Percentiles rank a stretch among this genome's conserved stretches.
These are phyloP conservation scores for Agrochola lota DNA, from an alignment of 2,888 invertebrate genomes.

Conservation along the genomic window DNA sequence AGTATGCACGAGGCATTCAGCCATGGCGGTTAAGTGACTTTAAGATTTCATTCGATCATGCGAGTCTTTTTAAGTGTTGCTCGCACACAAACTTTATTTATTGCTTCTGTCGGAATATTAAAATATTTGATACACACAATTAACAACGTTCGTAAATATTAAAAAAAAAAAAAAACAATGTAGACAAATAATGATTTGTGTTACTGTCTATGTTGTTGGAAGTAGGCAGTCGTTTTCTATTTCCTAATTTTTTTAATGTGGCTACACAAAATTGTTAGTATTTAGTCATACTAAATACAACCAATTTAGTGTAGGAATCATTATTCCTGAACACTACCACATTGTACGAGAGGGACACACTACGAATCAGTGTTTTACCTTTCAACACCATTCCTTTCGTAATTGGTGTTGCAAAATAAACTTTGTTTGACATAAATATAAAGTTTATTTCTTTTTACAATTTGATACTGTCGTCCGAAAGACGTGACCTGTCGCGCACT, in stretches of 20 bases:
- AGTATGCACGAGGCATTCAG: too few relatives aligned
- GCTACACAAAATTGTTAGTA: neutral
- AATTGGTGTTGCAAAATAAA: neutral
- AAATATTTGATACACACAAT: neutral
- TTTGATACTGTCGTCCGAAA: too few relatives aligned
- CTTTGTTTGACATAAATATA: too few relatives aligned
- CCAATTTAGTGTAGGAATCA: neutral
- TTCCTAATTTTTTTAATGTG: too few relatives aligned
- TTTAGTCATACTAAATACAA: neutral
- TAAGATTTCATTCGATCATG: too few relatives aligned
- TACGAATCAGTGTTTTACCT: neutral
- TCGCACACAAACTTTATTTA: too few relatives aligned
- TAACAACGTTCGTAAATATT: neutral
- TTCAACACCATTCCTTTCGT: neutral
- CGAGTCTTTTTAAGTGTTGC: too few relatives aligned
- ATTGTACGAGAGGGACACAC: neutral
- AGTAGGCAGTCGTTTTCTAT: neutral
- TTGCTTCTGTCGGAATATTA: too few relatives aligned
- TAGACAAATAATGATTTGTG: neutral
- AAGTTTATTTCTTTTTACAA: too few relatives aligned
- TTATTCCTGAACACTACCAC: neutral
- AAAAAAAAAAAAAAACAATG: neutral
- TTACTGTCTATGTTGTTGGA: neutral
- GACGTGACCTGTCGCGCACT: too few relatives aligned
- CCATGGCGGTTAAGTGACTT: too few relatives aligned